Evolutionary conservation across 2,888 invertebrate genomes (phyloP).

Genomic region (Ischnura elegans): DNA sequence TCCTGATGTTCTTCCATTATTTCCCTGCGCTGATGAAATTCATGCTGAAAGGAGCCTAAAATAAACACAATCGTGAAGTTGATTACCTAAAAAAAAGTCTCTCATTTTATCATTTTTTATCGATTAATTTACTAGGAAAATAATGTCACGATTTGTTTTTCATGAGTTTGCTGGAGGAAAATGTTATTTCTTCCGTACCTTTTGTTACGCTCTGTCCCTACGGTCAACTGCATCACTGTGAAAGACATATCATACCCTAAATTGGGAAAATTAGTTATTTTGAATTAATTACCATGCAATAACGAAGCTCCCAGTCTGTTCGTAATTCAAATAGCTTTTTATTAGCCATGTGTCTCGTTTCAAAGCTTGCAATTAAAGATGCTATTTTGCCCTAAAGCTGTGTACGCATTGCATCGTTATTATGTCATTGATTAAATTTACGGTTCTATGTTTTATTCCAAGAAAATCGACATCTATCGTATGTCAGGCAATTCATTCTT

Average conservation of each 20-base stretch:
- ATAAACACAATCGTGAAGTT: no score
- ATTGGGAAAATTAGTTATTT: not conserved
- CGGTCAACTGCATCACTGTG: no score
- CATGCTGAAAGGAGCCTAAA: not conserved
- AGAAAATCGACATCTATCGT: no score
- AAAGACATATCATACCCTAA: not conserved
- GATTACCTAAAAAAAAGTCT: not conserved
- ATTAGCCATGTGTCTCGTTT: not conserved
- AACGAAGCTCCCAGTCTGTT: not conserved
- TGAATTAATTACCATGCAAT: not conserved
- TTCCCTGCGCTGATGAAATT: not conserved
- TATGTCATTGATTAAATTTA: not conserved
- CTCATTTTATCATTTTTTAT: not conserved
- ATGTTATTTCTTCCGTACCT: not conserved
- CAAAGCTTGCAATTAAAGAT: not conserved
- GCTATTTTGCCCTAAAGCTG: not conserved
- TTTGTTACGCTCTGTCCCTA: no score
- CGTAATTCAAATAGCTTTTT: not conserved
- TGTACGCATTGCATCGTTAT: not conserved
- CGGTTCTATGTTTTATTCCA: not conserved
- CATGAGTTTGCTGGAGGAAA: not conserved
- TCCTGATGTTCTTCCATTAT: not conserved
- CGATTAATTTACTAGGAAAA: not conserved
- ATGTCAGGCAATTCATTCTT: no score
- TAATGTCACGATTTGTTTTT: not conserved